phyloP scores from a whole-genome alignment of 2,113 vertebrate species.

The Diadophis punctatus region DNA sequence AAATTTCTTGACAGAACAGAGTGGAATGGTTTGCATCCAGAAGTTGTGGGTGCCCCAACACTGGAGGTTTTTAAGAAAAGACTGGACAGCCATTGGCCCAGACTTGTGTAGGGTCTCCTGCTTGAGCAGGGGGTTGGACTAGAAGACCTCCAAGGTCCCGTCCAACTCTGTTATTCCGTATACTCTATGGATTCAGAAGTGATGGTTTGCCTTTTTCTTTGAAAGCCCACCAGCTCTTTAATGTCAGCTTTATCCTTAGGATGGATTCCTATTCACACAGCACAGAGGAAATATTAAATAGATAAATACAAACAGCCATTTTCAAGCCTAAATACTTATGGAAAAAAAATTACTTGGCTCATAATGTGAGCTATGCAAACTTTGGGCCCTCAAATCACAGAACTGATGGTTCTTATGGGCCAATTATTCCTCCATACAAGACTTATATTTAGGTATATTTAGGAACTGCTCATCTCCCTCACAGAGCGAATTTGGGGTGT shows the following conservation, averaged over 20 bases:
- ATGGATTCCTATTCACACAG: background rate
- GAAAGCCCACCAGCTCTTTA: background rate
- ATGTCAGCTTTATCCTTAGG: background rate
- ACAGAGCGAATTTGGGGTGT: background rate
- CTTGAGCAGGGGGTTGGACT: background rate
- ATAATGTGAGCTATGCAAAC: background rate
- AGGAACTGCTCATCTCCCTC: background rate
- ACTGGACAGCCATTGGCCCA: too few relatives aligned
- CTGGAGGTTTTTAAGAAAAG: background rate
- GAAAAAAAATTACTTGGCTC: background rate
- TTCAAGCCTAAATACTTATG: background rate
- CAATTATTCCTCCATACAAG: background rate
- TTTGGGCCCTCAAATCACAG: background rate
- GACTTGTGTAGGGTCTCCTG: background rate
- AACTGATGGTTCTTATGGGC: background rate
- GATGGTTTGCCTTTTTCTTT: background rate
- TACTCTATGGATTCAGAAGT: background rate
- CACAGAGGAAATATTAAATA: background rate
- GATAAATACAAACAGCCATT: background rate
- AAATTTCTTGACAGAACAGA: background rate
- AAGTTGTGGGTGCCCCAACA: background rate
- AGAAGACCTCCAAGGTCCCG: background rate
- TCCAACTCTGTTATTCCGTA: background rate
- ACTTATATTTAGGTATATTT: background rate
- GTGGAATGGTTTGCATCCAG: background rate